Evolutionary conservation across 1,140 invertebrate genomes (phyloP), one percentile per base, ranked within the genome.

Genomic region (Hestina assimilis): DNA sequence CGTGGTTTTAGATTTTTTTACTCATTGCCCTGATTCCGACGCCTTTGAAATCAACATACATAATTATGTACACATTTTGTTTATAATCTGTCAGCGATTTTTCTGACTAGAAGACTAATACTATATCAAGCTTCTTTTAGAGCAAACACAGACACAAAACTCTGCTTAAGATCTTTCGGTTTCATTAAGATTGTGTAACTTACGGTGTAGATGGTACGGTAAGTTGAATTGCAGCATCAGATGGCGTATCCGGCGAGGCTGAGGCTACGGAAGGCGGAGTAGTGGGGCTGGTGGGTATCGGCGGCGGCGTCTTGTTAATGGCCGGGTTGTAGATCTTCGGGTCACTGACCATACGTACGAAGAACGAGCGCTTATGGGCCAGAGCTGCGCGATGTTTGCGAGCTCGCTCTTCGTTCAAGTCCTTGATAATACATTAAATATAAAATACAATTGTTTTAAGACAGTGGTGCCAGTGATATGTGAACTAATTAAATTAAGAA

Each of bases 261-360:
- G 90, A 78, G 1, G 62, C 72, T 7, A 63, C 57, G 59, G 87
- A 64, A 1, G 89, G 90, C 23, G 92, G 91, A 24, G 92, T 85
- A 17, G 89, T 83, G 65, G 93, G 93, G 47, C 92, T 92, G 40
- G 94, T 94, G 59, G 95, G 85, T 9, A 89, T 87, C 0, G 91
- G 90, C 26, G 92, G 91, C 28, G 92, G 87, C 2, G 92, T 90
- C 82, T 94, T 94, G 68, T 93, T 93, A 63, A 95, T 95, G 52
- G 94, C 95, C 11, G 95, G 96, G 87, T 97, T 97, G 90, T 97
- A 98, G 56, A 98, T 96, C 77, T 98, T 98, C 0, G 97, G 98
- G 90, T 99, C 98, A 60, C 94, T 95, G 21, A 96, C 97, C 97
- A 99, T 99, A 11, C 97, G 93, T 41, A 99, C 97, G 86, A 99